These are phyloP conservation scores for Ptychodera flava DNA, from an alignment of 35 echinoderm and acorn worm genomes.

Conservation along the genomic window DNA sequence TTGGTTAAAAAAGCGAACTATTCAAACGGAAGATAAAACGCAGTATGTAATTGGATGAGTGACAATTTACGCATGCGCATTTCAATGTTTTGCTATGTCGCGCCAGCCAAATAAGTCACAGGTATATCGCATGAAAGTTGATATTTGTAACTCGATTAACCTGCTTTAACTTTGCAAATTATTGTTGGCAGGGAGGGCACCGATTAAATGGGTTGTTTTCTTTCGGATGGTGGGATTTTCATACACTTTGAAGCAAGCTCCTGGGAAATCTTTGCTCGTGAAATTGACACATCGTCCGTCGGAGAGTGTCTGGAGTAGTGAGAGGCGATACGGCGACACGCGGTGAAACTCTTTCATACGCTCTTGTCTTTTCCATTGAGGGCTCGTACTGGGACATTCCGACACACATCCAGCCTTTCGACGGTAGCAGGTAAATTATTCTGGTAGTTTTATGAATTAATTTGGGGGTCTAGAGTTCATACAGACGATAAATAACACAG, in stretches of 20 bases:
- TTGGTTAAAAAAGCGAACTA: too few species aligned
- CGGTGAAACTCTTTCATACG: neutral
- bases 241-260: neutral
- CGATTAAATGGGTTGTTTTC: neutral
- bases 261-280: neutral
- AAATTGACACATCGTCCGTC: neutral
- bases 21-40: too few species aligned
- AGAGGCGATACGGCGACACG: neutral
- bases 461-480: too few species aligned
- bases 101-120: neutral
- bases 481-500: too few species aligned
- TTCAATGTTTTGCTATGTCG: conserved; percentile 1
- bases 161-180: neutral
- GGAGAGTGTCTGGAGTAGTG: neutral
- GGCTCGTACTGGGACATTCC: neutral
- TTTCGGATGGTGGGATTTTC: neutral
- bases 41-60: too few species aligned
- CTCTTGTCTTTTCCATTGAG: too few species aligned
- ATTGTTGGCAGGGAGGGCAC: neutral
- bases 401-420: neutral
- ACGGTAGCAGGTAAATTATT: neutral
- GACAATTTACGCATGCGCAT: neutral
- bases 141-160: neutral
- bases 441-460: too few species aligned
- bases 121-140: neutral